Percentiles rank a stretch among this genome's conserved stretches.
Evolutionary conservation across 2,113 vertebrate genomes (phyloP).

Genomic region (Gasterosteus nipponicus): DNA sequence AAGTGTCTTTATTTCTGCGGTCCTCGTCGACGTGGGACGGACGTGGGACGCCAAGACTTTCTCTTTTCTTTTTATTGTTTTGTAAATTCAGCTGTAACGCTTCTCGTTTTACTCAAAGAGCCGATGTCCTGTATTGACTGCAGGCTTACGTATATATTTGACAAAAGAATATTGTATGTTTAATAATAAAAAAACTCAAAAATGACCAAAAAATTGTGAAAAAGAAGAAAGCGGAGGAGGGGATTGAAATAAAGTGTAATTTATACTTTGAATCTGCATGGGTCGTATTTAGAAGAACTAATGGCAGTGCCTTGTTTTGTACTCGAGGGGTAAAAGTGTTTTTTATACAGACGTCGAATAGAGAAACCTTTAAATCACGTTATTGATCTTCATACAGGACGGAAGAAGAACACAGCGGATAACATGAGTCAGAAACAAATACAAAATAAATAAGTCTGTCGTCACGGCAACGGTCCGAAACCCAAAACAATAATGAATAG

Average conservation of each 20-base stretch:
- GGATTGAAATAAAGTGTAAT: slow-evolving; percentile 66
- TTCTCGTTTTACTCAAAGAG: slow-evolving; percentile 74
- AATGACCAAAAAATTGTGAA: slow-evolving; percentile 41
- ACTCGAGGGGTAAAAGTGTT: slow-evolving; percentile 83
- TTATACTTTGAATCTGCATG: slow-evolving; percentile 88
- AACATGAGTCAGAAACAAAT: not conserved
- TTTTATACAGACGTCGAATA: slow-evolving; percentile 78
- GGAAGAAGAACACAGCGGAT: no score
- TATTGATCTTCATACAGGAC: no score
- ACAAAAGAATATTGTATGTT: slow-evolving; percentile 74
- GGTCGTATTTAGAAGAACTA: slow-evolving; percentile 89
- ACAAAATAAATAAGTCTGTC: not conserved
- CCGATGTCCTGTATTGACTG: slow-evolving; percentile 92
- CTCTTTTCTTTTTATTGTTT: slow-evolving; percentile 15
- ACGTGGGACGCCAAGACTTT: slow-evolving; percentile 47
- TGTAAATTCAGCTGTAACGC: slow-evolving; percentile 65
- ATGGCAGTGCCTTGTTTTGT: slow-evolving; percentile 96
- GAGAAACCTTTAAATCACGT: not conserved
- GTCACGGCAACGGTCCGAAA: no score
- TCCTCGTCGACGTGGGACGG: slow-evolving; percentile 53
- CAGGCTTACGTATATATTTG: slow-evolving; percentile 87
- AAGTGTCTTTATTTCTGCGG: slow-evolving; percentile 55
- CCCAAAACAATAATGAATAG: no score
- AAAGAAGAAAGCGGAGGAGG: slow-evolving; percentile 40
- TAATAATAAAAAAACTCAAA: slow-evolving; percentile 68